Evolutionary conservation across 2,113 vertebrate genomes (phyloP), one percentile per base, ranked within the genome.

Genomic region (Passer montanus): DNA sequence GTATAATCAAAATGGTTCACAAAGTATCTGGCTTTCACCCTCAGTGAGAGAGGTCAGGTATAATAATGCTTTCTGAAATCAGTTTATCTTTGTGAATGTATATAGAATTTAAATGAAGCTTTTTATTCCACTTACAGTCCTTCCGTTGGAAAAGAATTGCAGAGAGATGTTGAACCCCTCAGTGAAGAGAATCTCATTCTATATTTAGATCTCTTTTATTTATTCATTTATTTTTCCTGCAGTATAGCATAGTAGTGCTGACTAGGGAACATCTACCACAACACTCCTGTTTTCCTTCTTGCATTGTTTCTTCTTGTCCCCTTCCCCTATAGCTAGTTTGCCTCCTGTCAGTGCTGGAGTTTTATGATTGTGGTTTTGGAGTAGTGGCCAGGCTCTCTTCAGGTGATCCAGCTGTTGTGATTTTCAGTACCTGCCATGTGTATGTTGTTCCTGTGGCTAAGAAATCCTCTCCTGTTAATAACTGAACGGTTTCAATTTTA

Each of bases 11-110:
- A 93, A 60, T 52, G 43, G 37, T 67, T 83, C 64, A 67, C 72
- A 58, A 59, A 77, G 47, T 62, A 35, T 95, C 55, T 86, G 47
- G 30, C 73, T 93, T 90, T 87, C 85, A 93, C 41, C 73, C 39
- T 60, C 37, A 37, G 20, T 53, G 46, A 68, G 64, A 78, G 68
- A 75, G 73, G 94, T 95, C 93, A 92, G 56, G 81, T 22, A 26
- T 93, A 83, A 83, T 80, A 91, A 81, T 50, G 44, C 60, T 78
- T 92, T 90, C 60, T 78, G 88, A 90, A 92, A 96, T 91, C 82
- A 56, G 81, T 95, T 94, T 95, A 75, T 86, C 66, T 89, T 77
- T 83, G 31, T 69, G 79, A 89, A 70, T 56, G 50, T 81, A 76
- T 72, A n/a, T 33, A 72, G 92, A 94, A 93, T 94, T 89, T 92